Percentiles rank a stretch among this genome's conserved stretches.
Conservation (phyloP, 2,888 invertebrate species). For the Tyria jacobaeae region DNA sequence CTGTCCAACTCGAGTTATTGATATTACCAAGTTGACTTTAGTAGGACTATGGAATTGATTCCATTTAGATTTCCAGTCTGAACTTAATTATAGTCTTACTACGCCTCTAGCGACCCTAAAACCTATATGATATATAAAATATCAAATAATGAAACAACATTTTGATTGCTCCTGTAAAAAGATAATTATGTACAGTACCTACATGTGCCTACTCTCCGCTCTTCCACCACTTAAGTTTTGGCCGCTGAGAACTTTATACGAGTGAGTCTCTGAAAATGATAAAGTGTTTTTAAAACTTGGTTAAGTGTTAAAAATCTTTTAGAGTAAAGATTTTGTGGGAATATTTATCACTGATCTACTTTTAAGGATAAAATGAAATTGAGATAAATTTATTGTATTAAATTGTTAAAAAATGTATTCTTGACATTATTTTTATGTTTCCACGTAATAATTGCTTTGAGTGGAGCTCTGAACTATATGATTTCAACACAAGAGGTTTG, state of each 20-base stretch:
- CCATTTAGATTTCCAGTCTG: no score
- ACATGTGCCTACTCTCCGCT: constrained; percentile 28
- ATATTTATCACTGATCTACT: constrained; percentile 17
- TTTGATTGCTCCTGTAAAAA: background rate
- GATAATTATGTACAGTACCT: background rate
- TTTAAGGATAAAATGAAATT: constrained; percentile 8
- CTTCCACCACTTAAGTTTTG: constrained; percentile 46
- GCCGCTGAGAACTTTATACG: constrained; percentile 37
- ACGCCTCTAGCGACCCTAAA: no score
- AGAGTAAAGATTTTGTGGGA: constrained; percentile 22
- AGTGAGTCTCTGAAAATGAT: constrained; percentile 46
- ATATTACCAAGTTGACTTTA: no score
- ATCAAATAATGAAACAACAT: background rate
- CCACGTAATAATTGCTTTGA: background rate
- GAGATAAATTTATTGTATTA: constrained; percentile 3
- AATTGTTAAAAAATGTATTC: background rate
- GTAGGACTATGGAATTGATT: no score
- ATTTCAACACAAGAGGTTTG: background rate
- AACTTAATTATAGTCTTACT: no score
- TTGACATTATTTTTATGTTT: constrained; percentile 5
- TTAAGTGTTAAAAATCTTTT: constrained; percentile 43
- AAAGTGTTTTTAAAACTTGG: constrained; percentile 53
- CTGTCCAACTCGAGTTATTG: no score
- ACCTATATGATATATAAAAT: background rate
- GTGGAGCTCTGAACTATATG: background rate